These are phyloP conservation scores for Metallyticus violacea DNA, from an alignment of 2,888 invertebrate species.

Conservation along the genomic window DNA sequence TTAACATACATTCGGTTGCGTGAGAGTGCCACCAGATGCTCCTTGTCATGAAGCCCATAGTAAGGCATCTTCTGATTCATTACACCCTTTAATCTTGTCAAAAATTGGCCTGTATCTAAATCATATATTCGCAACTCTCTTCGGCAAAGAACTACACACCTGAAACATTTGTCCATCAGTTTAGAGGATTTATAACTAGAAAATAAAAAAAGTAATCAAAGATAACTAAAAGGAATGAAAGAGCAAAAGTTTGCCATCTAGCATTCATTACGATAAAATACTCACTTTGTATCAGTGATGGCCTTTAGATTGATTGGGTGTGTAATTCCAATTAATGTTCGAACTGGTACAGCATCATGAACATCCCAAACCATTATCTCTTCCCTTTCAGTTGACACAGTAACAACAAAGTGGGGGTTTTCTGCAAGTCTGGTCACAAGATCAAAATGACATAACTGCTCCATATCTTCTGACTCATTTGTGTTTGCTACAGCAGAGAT, in stretches of 20 bases:
- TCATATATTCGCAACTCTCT: constrained; percentile 79
- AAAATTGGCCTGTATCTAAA: constrained; percentile 64
- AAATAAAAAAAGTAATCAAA: neutral
- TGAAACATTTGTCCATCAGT: constrained; percentile 40
- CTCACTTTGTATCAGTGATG: constrained; percentile 56
- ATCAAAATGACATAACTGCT: constrained; percentile 49
- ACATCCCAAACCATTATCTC: constrained; percentile 84
- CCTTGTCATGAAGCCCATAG: constrained; percentile 77
- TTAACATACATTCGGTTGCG: constrained; percentile 88
- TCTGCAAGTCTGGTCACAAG: constrained; percentile 61
- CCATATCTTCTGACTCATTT: constrained; percentile 26
- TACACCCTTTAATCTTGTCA: constrained; percentile 61
- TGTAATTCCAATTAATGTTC: constrained; percentile 69
- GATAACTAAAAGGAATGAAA: neutral
- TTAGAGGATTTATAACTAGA: neutral
- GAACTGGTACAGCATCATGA: constrained; percentile 53
- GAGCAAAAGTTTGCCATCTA: neutral
- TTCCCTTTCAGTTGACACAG: constrained; percentile 67
- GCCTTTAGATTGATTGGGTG: constrained; percentile 77
- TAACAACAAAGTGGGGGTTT: constrained; percentile 70
- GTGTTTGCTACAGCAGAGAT: neutral
- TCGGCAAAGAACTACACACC: constrained; percentile 60
- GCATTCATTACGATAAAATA: neutral
- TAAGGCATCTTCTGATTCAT: constrained; percentile 94
- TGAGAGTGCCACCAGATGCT: constrained; percentile 77